These are phyloP conservation scores for Hyperopisus bebe DNA, from an alignment of 2,113 vertebrate species.

Conservation along the genomic window DNA sequence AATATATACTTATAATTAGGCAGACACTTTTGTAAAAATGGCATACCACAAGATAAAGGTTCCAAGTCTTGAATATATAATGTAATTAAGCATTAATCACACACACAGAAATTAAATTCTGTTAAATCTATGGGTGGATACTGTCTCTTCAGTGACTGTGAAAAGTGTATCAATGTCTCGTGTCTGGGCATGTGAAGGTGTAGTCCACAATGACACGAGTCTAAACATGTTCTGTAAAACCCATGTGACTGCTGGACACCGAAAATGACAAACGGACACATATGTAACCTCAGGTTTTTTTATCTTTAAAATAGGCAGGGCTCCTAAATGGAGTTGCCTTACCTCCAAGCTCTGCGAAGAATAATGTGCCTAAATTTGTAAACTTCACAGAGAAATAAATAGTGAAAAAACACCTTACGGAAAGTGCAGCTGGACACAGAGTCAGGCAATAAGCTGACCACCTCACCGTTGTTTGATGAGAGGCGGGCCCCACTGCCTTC, in stretches of 20 bases:
- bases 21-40: no score
- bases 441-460: background rate
- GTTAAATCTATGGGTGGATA: background rate
- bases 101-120: background rate
- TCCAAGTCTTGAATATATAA: background rate
- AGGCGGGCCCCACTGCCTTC: slow-evolving; percentile 26
- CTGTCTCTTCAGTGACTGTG: background rate
- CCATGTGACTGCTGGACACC: background rate
- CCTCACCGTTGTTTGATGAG: slow-evolving; percentile 47
- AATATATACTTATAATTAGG: no score
- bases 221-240: background rate
- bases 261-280: background rate
- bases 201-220: background rate
- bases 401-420: background rate
- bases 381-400: background rate
- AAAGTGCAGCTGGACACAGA: background rate
- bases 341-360: background rate
- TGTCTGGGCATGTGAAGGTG: background rate
- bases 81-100: background rate
- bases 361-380: background rate
- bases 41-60: no score
- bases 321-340: background rate
- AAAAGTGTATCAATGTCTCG: background rate
- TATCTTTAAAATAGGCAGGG: background rate
- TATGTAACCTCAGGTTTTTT: background rate